phyloP scores from a whole-genome alignment of 2,113 vertebrate species.

The Heloderma charlesbogerti region DNA sequence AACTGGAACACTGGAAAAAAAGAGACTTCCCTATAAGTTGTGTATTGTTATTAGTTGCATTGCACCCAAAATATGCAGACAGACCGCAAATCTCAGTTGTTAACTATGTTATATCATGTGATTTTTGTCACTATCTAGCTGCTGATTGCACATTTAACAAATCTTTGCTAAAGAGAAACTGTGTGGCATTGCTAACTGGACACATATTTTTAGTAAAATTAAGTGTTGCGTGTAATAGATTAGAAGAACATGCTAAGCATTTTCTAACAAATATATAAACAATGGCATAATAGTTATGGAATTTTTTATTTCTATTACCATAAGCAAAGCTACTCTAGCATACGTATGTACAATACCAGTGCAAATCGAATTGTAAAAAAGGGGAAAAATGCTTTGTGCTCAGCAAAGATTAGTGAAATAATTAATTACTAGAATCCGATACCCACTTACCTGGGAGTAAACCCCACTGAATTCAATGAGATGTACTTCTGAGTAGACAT shows the following conservation, averaged over 20 bases:
- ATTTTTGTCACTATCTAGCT: conserved; percentile 62
- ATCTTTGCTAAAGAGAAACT: conserved; percentile 60
- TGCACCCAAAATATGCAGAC: conserved; percentile 65
- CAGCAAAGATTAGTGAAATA: conserved; percentile 31
- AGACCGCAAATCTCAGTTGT: conserved; percentile 59
- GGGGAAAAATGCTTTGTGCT: conserved; percentile 28
- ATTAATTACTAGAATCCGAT: too few relatives aligned
- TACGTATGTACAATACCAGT: conserved; percentile 37
- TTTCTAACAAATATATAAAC: conserved; percentile 50
- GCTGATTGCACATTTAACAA: conserved; percentile 59
- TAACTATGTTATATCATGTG: conserved; percentile 61
- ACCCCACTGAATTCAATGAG: too few relatives aligned
- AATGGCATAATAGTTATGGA: conserved; percentile 54
- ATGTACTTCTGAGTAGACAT: too few relatives aligned
- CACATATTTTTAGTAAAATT: conserved; percentile 68
- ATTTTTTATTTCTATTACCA: conserved; percentile 39
- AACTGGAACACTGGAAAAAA: conserved; percentile 81
- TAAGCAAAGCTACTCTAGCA: conserved; percentile 41
- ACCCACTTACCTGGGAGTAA: too few relatives aligned
- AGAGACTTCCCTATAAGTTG: conserved; percentile 68
- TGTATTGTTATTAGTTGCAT: conserved; percentile 61
- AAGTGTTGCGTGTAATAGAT: conserved; percentile 53
- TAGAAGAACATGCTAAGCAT: conserved; percentile 57
- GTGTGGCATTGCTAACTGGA: conserved; percentile 57
- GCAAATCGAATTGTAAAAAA: conserved; percentile 50